phyloP scores from a whole-genome alignment of 64 coral and sea anemone genomes.

The Actinia tenebrosa region DNA sequence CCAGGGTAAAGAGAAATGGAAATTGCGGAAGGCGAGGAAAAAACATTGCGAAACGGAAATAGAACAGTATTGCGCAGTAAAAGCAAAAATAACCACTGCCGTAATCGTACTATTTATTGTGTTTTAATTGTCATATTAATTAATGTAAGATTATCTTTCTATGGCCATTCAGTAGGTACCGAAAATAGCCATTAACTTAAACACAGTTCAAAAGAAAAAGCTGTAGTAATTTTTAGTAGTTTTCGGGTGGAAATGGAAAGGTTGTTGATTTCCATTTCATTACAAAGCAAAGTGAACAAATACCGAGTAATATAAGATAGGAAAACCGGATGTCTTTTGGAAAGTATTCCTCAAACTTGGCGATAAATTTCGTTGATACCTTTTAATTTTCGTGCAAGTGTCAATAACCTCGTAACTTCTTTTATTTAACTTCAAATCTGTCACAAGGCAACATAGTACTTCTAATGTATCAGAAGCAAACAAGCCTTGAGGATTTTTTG shows the following conservation, averaged over 20 bases:
- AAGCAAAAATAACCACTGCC: too few relatives aligned
- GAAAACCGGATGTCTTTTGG: background rate
- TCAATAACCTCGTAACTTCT: background rate
- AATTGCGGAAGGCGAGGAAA: too few relatives aligned
- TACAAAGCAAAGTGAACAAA: background rate
- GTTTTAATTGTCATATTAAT: background rate
- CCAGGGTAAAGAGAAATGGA: too few relatives aligned
- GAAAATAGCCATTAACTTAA: background rate
- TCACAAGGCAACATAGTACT: background rate
- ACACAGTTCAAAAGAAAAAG: background rate
- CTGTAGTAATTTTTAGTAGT: background rate
- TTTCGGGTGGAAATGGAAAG: background rate
- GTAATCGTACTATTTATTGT: background rate
- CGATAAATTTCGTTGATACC: background rate
- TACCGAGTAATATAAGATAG: background rate
- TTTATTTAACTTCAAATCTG: background rate
- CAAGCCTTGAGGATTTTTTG: background rate
- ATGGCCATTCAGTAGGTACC: background rate
- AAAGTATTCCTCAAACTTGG: background rate
- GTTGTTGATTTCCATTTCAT: background rate
- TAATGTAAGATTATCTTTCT: background rate
- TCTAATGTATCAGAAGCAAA: background rate
- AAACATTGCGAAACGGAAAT: too few relatives aligned
- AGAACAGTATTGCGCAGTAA: too few relatives aligned
- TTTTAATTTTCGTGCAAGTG: background rate